These are phyloP conservation scores for Tychaedon coryphoeus DNA, from an alignment of 2,113 vertebrate genomes.

Conservation along the genomic window DNA sequence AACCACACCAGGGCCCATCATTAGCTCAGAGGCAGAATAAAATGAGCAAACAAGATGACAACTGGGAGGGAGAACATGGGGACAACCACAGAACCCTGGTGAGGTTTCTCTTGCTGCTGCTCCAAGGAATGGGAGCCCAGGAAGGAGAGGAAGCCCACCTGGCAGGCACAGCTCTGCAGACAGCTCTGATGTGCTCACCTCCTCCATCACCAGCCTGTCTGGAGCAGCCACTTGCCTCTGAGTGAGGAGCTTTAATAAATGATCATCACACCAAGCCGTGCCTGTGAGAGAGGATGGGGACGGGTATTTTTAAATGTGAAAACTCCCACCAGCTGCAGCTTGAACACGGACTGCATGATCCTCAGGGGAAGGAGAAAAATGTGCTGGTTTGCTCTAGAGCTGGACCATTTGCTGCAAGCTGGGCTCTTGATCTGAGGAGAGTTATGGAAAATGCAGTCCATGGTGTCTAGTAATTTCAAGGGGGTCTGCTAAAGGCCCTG, in stretches of 20 bases:
- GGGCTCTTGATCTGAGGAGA: background rate
- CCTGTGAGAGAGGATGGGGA: background rate
- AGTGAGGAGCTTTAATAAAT: background rate
- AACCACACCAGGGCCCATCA: background rate
- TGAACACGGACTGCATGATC: background rate
- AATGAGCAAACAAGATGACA: background rate
- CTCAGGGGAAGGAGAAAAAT: constrained; percentile 2
- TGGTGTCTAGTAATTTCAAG: background rate
- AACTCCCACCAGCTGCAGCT: constrained; percentile 41
- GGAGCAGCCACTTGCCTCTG: background rate
- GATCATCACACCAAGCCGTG: background rate
- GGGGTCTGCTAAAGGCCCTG: background rate
- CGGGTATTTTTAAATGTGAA: constrained; percentile 41
- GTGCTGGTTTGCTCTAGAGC: background rate
- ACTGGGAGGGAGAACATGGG: background rate
- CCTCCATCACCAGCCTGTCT: background rate
- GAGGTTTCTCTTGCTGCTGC: rapidly evolving
- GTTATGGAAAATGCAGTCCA: background rate
- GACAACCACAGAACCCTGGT: rapidly evolving
- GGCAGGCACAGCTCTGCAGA: background rate
- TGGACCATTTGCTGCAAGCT: background rate
- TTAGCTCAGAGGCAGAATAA: constrained; percentile 6
- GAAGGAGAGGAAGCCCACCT: background rate
- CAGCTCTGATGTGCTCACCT: background rate
- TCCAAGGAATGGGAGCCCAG: background rate